phyloP scores from a whole-genome alignment of 2,888 invertebrate genomes.

The Phalera bucephala region DNA sequence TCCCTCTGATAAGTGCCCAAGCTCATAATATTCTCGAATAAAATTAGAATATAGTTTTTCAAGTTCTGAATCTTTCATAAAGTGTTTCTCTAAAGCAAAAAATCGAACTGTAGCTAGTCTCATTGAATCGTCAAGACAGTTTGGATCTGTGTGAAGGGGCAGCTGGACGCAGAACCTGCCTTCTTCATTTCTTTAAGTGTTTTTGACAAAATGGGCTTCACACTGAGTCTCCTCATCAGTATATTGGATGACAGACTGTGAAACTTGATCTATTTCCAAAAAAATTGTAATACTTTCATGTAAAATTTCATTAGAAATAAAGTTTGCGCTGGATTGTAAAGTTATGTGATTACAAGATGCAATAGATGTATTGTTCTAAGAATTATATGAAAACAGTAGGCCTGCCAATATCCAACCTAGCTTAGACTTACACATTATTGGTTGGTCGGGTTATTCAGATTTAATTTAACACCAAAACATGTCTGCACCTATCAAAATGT shows the following conservation, averaged over 20 bases:
- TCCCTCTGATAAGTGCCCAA: too few relatives aligned
- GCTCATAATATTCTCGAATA: too few relatives aligned
- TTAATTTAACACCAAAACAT: slow-evolving; percentile 4
- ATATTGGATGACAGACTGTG: not conserved
- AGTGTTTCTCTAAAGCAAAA: slow-evolving; percentile 1
- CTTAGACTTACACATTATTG: slow-evolving; percentile 2
- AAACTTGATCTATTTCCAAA: slow-evolving; percentile 3
- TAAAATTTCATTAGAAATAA: slow-evolving; percentile 1
- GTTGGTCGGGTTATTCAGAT: not conserved
- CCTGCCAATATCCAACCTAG: slow-evolving; percentile 8
- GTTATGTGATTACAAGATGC: not conserved
- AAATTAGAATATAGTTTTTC: too few relatives aligned
- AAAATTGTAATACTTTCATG: not conserved
- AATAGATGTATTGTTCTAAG: not conserved
- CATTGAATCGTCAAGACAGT: slow-evolving; percentile 7
- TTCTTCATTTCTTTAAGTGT: not conserved
- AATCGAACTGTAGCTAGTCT: slow-evolving; percentile 1
- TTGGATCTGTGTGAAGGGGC: slow-evolving; percentile 4
- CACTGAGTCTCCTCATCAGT: slow-evolving; percentile 1
- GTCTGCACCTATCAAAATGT: slow-evolving; percentile 1
- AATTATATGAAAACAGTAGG: not conserved
- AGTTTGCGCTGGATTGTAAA: not conserved
- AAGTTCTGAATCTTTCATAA: not conserved
- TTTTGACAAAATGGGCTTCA: slow-evolving; percentile 1
- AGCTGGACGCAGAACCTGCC: slow-evolving; percentile 4